Evolutionary conservation across 2,113 vertebrate genomes (phyloP).

Genomic region (Collichthys lucidus): DNA sequence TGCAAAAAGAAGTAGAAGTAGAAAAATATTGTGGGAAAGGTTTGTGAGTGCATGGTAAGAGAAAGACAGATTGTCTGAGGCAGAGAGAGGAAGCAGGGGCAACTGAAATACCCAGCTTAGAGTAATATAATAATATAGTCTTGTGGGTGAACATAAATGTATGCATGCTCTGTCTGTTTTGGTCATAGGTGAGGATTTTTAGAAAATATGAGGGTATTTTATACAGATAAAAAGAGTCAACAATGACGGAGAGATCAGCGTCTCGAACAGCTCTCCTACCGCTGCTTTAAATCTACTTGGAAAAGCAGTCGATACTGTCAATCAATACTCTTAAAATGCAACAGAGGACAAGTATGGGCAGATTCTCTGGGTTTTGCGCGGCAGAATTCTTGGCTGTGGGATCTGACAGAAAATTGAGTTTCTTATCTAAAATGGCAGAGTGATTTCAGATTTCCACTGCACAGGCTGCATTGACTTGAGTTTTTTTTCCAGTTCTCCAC

Average conservation of each 20-base stretch:
- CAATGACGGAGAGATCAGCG: constrained; percentile 18
- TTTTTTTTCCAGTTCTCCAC: constrained; percentile 40
- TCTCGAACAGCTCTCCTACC: constrained; percentile 6
- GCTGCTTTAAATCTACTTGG: constrained; percentile 40
- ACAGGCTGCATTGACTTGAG: constrained; percentile 46
- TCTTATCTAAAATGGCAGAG: constrained; percentile 76
- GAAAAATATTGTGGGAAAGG: constrained; percentile 41
- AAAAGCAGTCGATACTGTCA: constrained; percentile 53
- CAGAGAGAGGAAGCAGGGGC: constrained; percentile 5
- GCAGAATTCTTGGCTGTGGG: constrained; percentile 60
- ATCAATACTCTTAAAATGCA: constrained; percentile 63
- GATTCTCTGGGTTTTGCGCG: constrained; percentile 39
- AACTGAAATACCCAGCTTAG: not conserved
- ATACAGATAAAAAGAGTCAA: not conserved
- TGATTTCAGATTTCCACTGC: constrained; percentile 67
- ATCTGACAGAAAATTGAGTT: constrained; percentile 68
- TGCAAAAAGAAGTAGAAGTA: constrained; percentile 69
- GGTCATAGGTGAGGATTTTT: constrained; percentile 39
- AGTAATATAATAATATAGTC: constrained; percentile 7
- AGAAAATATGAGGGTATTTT: constrained; percentile 29
- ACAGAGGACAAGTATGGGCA: constrained; percentile 61
- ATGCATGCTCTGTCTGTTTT: constrained; percentile 9
- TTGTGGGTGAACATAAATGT: not conserved
- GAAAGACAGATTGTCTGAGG: constrained; percentile 3
- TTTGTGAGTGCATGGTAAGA: constrained; percentile 23